Percentiles rank a stretch among this genome's conserved stretches.
Conservation (phyloP, 2,113 vertebrate genomes). For the Cynoglossus semilaevis region DNA sequence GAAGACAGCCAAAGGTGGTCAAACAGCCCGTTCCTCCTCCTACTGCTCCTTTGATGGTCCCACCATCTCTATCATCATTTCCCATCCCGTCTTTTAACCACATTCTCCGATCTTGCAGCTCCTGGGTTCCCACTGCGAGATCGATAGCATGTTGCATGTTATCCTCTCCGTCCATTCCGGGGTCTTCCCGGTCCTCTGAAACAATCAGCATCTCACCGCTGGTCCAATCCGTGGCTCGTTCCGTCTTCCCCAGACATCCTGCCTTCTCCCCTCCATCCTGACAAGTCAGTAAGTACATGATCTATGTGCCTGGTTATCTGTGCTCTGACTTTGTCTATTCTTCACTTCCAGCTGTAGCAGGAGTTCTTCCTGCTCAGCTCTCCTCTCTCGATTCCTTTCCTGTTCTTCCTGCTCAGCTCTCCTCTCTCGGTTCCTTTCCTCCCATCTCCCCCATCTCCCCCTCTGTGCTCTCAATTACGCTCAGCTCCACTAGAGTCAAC, state of each 20-base stretch:
- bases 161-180: conserved; percentile 4
- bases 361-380: no score
- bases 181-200: background rate
- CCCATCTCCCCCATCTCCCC: conserved; percentile 7
- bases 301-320: background rate
- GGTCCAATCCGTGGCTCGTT: background rate
- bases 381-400: no score
- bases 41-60: background rate
- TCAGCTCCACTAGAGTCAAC: conserved; percentile 21
- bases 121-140: background rate
- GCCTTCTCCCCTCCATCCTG: background rate
- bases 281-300: background rate
- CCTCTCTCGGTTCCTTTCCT: no score
- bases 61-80: background rate
- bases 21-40: background rate
- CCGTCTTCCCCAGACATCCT: background rate
- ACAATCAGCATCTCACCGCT: conserved; percentile 5
- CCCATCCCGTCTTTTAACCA: background rate
- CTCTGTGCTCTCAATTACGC: conserved; percentile 35
- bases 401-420: no score
- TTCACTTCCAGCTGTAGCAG: conserved; percentile 5
- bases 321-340: conserved; percentile 5
- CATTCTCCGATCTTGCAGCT: background rate
- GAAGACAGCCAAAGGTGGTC: background rate
- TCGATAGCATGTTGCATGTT: background rate